Base-by-base conservation (phyloP, 35 echinoderm and acorn worm species). In the Heliocidaris tuberculata region DNA sequence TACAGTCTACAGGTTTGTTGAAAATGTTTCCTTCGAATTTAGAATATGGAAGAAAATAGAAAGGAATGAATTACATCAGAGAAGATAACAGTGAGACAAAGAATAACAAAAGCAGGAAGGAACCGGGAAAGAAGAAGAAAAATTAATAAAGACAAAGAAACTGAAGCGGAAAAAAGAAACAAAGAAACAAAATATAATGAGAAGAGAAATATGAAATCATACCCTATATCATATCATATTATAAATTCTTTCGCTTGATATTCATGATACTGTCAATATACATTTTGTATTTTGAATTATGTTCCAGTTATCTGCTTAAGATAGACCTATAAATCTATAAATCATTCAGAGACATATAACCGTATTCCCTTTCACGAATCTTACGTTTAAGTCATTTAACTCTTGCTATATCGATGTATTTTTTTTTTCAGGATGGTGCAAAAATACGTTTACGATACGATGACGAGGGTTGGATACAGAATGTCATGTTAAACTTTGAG, bases 1-100 rank as follows among this genome's bases (percentile, higher is more conserved):
- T 54, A 94, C 50, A 56, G 86, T 90, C 30, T 88, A 88, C n/a
- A 90, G 88, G 95, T 96, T 59, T 78, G 95, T 60, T 54, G 1
- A 42, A 42, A 42, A 0, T 27, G 4, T 60, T 31, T 31, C 65
- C 0, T n/a, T 85, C n/a, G n/a, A 15, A n/a, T 85, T 15, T 85
- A 85, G 15, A 85, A 85, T n/a, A 15, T 85, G 65, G n/a, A 85
- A 85, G n/a, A 1, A 85, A 85, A 85, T 0, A 85, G 15, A n/a
- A 85, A 85, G 15, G n/a, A n/a, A 85, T 19, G 1, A n/a, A 85
- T n/a, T 85, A 15, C 4, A n/a, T 42, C 35, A 85, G n/a, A 85
- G n/a, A n/a, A 85, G 65, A 2, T 85, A n/a, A 19, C n/a, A n/a
- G 4, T 85, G 65, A 1, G n/a, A 85, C n/a, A 85, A 15, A 15